Percentiles rank a stretch among this genome's conserved stretches.
These are phyloP conservation scores for Hylia prasina DNA, from an alignment of 2,113 vertebrate genomes.

Conservation along the genomic window DNA sequence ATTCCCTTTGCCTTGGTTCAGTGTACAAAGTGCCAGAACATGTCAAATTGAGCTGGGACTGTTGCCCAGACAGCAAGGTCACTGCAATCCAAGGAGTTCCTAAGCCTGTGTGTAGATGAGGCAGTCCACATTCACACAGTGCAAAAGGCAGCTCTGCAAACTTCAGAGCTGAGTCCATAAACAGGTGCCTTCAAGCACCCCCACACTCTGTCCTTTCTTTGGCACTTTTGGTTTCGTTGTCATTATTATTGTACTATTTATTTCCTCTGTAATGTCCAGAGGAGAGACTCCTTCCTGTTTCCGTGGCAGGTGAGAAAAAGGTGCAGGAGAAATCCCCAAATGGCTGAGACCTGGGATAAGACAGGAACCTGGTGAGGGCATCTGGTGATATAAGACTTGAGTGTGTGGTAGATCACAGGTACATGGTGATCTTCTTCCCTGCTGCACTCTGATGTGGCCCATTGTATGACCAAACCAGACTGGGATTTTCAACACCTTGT, in stretches of 20 bases:
- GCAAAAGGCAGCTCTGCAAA: not conserved
- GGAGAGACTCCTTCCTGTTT: not conserved
- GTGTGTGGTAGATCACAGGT: not conserved
- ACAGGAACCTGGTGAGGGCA: not conserved
- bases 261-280: not conserved
- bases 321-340: not conserved
- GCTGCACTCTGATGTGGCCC: not conserved
- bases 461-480: not conserved
- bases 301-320: not conserved
- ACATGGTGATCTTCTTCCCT: not conserved
- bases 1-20: not conserved
- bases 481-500: not conserved
- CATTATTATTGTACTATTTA: not conserved
- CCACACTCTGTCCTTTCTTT: not conserved
- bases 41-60: slow-evolving; percentile 9
- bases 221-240: not conserved
- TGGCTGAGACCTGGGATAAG: not conserved
- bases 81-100: not conserved
- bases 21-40: slow-evolving; percentile 3
- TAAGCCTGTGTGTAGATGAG: not conserved
- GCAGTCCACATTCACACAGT: rapidly evolving
- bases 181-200: not conserved
- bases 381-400: not conserved
- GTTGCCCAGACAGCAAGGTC: not conserved
- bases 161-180: not conserved